Conservation (phyloP, 2,888 invertebrate species). For the Eupithecia inturbata region DNA sequence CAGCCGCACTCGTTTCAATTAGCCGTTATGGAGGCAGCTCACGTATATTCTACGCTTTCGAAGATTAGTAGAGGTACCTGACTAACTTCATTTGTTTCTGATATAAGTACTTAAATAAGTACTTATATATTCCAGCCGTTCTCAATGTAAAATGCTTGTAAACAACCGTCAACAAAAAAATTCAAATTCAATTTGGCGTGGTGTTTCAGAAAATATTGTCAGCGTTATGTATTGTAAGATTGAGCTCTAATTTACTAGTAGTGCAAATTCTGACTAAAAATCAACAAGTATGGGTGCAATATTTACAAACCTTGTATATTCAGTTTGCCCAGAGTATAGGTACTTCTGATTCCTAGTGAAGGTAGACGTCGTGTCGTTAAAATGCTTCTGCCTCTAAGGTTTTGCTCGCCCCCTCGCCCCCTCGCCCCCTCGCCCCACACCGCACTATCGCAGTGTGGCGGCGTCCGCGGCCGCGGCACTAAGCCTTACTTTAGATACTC, state of each 20-base stretch:
- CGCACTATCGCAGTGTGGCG: background rate
- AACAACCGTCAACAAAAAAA: too few species aligned
- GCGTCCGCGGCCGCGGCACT: background rate
- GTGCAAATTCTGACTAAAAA: too few species aligned
- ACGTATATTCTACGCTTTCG: background rate
- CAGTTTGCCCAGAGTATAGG: too few species aligned
- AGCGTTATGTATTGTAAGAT: too few species aligned
- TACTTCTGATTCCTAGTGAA: background rate
- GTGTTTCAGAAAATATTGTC: too few species aligned
- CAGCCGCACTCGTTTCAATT: background rate
- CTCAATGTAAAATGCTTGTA: too few species aligned
- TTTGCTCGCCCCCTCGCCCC: background rate
- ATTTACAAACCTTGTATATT: too few species aligned
- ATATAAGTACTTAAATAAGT: background rate
- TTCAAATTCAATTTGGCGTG: too few species aligned
- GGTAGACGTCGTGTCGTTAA: background rate
- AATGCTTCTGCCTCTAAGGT: background rate
- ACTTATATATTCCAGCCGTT: background rate
- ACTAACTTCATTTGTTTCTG: background rate
- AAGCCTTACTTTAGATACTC: conserved; percentile 38
- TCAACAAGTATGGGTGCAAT: too few species aligned
- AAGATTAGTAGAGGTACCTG: background rate
- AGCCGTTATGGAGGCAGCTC: background rate
- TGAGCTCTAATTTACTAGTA: too few species aligned
- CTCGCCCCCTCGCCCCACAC: too few species aligned